A percentile compares a stretch with the other conserved stretches of the same genome.
These are phyloP conservation scores for Tolmerus cingulatus DNA, from an alignment of 2,888 invertebrate species.

Conservation along the genomic window DNA sequence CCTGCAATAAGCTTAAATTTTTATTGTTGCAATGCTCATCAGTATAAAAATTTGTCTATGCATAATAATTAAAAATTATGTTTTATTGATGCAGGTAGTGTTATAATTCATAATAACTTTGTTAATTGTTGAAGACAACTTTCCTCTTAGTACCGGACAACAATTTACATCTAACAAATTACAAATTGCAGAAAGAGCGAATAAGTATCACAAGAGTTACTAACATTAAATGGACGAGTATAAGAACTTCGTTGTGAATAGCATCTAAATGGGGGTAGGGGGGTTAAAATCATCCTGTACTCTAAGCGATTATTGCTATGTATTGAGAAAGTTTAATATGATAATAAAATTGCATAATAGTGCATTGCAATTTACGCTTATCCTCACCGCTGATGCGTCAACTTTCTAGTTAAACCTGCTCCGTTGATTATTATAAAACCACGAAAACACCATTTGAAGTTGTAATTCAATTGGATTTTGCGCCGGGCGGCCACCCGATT, in stretches of 20 bases:
- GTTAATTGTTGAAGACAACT: no score
- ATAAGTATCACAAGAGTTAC: no score
- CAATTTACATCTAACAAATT: no score
- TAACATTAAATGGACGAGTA: no score
- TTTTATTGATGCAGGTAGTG: no score
- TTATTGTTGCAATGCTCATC: no score
- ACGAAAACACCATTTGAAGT: not conserved
- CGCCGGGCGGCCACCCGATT: not conserved
- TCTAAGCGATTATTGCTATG: not conserved
- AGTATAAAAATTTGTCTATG: no score
- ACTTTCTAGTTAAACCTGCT: not conserved
- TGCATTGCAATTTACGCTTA: not conserved
- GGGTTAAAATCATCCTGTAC: not conserved
- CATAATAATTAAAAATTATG: no score
- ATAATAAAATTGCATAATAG: not conserved
- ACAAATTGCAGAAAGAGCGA: no score
- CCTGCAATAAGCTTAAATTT: no score
- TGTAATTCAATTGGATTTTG: constrained; percentile 1
- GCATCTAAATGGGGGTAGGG: not conserved
- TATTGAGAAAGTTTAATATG: not conserved
- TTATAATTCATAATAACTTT: no score
- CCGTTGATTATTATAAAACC: not conserved
- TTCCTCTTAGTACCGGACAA: no score
- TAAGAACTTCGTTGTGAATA: not conserved
- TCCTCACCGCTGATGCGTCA: not conserved